phyloP scores from a whole-genome alignment of 2,888 invertebrate species.

The Thumatha senex region DNA sequence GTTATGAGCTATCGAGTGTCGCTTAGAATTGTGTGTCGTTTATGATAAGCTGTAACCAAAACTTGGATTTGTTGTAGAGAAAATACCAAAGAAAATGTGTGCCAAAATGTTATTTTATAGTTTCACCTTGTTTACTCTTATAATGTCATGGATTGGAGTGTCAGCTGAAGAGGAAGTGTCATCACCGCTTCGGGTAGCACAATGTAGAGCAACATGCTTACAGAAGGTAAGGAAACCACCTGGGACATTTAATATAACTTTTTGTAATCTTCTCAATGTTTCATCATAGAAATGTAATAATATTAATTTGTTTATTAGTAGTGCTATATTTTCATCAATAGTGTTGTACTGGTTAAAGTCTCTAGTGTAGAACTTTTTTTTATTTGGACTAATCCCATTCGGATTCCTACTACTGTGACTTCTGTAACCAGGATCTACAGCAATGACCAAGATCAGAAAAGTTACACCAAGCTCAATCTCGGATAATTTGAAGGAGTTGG shows the following conservation, averaged over 20 bases:
- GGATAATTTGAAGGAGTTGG: no score
- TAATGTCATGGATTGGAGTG: conserved; percentile 78
- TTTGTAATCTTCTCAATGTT: neutral
- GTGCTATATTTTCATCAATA: no score
- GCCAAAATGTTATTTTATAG: conserved; percentile 82
- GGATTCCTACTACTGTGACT: no score
- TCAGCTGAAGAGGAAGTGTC: conserved; percentile 86
- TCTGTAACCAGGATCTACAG: no score
- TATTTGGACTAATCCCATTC: no score
- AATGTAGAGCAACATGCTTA: conserved; percentile 88
- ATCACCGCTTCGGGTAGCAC: conserved; percentile 88
- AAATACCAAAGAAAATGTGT: conserved; percentile 83
- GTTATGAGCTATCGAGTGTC: conserved; percentile 61
- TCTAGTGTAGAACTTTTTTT: conserved; percentile 11
- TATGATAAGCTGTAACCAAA: conserved; percentile 71
- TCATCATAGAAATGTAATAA: neutral
- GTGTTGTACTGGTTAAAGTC: neutral
- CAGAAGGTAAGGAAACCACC: conserved; percentile 84
- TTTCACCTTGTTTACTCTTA: conserved; percentile 73
- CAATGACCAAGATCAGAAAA: no score
- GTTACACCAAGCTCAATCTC: no score
- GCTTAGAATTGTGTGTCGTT: conserved; percentile 64
- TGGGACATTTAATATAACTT: conserved; percentile 5
- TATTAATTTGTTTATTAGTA: conserved; percentile 11
- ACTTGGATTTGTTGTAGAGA: conserved; percentile 55